phyloP scores from a whole-genome alignment of 1,140 invertebrate species.

The Drosophila lini region DNA sequence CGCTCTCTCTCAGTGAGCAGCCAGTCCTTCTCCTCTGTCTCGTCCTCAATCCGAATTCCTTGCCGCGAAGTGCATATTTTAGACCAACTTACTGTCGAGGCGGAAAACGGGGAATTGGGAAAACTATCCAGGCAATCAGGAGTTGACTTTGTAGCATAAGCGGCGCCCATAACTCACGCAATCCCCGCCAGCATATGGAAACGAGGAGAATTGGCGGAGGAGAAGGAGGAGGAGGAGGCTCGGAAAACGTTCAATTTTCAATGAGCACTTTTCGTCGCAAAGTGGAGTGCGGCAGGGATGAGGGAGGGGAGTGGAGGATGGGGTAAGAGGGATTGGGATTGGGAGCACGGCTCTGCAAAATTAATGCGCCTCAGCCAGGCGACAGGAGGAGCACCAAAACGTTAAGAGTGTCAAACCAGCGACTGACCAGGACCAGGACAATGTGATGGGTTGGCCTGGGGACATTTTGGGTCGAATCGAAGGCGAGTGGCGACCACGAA shows the following conservation, averaged over 20 bases:
- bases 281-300: neutral
- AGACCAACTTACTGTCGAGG: slow-evolving; percentile 35
- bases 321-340: neutral
- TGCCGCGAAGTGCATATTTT: slow-evolving; percentile 51
- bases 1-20: slow-evolving; percentile 17
- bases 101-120: slow-evolving; percentile 13
- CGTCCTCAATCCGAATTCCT: slow-evolving; percentile 20
- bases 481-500: slow-evolving; percentile 24
- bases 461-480: slow-evolving; percentile 53
- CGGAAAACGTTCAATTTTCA: slow-evolving; percentile 51
- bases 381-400: slow-evolving; percentile 28
- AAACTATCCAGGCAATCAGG: slow-evolving; percentile 53
- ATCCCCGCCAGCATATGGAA: slow-evolving; percentile 41
- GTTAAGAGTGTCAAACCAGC: slow-evolving; percentile 38
- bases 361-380: slow-evolving; percentile 43
- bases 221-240: slow-evolving; percentile 2
- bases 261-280: slow-evolving; percentile 48
- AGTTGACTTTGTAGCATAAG: slow-evolving; percentile 59
- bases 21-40: neutral
- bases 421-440: slow-evolving; percentile 21
- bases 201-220: slow-evolving; percentile 4
- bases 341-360: slow-evolving; percentile 45
- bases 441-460: slow-evolving; percentile 6
- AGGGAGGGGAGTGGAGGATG: neutral
- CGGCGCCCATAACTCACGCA: slow-evolving; percentile 52